Conservation (phyloP, 2,797 vertebrate genomes). For the Sciurus carolinensis region DNA sequence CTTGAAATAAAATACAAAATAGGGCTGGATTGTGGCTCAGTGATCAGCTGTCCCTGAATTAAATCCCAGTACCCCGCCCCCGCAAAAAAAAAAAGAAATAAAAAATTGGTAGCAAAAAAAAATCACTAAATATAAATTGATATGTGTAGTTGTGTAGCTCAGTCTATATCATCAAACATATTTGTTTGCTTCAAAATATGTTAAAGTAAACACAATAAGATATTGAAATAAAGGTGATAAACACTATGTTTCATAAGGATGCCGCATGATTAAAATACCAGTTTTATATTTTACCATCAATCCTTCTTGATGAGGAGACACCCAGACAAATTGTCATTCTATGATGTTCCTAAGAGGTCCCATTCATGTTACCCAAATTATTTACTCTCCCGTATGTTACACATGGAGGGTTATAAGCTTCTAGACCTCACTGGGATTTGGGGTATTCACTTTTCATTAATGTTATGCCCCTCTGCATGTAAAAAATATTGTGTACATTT, state of each 20-base stretch:
- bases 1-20: no score
- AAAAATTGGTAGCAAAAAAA: no score
- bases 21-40: no score
- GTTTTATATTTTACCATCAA: not conserved
- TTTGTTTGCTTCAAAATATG: not conserved
- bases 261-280: not conserved
- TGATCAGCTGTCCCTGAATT: no score
- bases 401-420: no score
- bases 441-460: no score
- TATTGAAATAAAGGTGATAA: not conserved
- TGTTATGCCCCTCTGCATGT: no score
- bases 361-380: not conserved
- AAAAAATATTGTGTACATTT: no score
- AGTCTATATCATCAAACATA: not conserved
- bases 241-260: not conserved
- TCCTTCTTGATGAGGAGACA: not conserved
- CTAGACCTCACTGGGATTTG: no score
- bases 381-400: not conserved
- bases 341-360: not conserved
- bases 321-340: not conserved
- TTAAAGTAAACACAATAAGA: not conserved
- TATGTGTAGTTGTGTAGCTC: not conserved
- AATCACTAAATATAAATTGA: not conserved
- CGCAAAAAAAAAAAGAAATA: no score
- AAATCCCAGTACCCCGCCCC: no score